Conservation (phyloP, 2,797 vertebrate genomes). For the Benthosema pterotum region DNA sequence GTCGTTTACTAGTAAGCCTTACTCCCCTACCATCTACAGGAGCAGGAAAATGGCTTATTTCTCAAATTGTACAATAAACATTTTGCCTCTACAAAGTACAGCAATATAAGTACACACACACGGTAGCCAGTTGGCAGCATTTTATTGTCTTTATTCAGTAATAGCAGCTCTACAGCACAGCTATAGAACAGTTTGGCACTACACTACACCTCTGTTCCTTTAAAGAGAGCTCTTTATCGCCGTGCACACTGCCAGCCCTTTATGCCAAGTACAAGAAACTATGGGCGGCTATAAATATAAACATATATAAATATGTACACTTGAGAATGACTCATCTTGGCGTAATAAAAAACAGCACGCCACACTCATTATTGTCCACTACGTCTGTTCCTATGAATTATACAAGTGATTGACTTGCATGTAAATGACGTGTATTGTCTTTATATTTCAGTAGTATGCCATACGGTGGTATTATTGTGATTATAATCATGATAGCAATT, state of each 20-base stretch:
- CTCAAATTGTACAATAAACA: too few relatives aligned
- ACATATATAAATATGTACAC: not conserved
- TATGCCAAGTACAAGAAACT: not conserved
- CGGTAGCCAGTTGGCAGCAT: slow-evolving; percentile 27
- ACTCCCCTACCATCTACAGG: too few relatives aligned
- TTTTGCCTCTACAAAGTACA: not conserved
- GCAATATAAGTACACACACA: not conserved
- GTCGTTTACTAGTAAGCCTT: too few relatives aligned
- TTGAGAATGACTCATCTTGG: not conserved
- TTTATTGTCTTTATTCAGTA: slow-evolving; percentile 24
- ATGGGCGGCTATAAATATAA: not conserved
- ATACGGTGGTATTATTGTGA: slow-evolving; percentile 5
- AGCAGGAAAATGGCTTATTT: too few relatives aligned
- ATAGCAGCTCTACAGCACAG: slow-evolving; percentile 23
- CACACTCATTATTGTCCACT: slow-evolving; percentile 5
- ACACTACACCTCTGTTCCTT: slow-evolving; percentile 4
- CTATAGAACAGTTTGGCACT: slow-evolving; percentile 26
- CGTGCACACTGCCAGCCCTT: not conserved
- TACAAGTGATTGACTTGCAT: slow-evolving; percentile 38
- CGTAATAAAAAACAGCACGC: not conserved
- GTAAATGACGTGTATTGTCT: not conserved
- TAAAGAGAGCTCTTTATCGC: not conserved
- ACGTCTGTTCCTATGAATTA: slow-evolving; percentile 19
- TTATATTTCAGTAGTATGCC: not conserved
- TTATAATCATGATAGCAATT: slow-evolving; percentile 1